A percentile compares a stretch with the other conserved stretches of the same genome.
Evolutionary conservation across 2,888 invertebrate genomes (phyloP).

Genomic region (Argyresthia goedartella): DNA sequence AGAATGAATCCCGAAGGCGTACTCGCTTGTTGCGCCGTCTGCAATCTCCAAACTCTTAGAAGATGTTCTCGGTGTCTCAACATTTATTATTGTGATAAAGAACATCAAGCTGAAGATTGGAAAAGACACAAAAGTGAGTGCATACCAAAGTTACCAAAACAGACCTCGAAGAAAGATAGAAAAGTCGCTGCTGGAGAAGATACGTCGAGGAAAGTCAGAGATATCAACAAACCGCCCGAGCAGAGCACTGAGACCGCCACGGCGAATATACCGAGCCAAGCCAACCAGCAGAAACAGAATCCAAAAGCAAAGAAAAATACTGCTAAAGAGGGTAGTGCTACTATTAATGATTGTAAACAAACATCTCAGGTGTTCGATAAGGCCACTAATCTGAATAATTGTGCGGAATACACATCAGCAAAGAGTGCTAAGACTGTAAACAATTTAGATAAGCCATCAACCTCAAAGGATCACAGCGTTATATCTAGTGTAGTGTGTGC

Average conservation of each 20-base stretch:
- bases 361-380: slow-evolving; percentile 23
- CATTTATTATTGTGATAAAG: slow-evolving; percentile 82
- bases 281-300: slow-evolving; percentile 10
- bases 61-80: slow-evolving; percentile 82
- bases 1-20: slow-evolving; percentile 63
- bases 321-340: slow-evolving; percentile 34
- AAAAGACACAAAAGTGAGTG: slow-evolving; percentile 78
- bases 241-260: slow-evolving; percentile 11
- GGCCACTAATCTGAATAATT: background rate
- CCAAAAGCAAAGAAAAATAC: slow-evolving; percentile 20
- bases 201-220: slow-evolving; percentile 28
- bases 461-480: slow-evolving; percentile 37
- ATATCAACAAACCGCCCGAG: slow-evolving; percentile 8
- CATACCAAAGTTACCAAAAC: slow-evolving; percentile 50
- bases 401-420: slow-evolving; percentile 12
- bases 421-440: slow-evolving; percentile 19
- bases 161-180: slow-evolving; percentile 21
- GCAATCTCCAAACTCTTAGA: slow-evolving; percentile 73
- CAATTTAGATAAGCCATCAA: slow-evolving; percentile 7
- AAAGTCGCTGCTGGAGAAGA: slow-evolving; percentile 31
- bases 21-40: slow-evolving; percentile 70
- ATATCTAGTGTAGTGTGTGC: slow-evolving; percentile 61
- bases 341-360: slow-evolving; percentile 36
- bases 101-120: slow-evolving; percentile 86
- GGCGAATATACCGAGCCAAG: slow-evolving; percentile 6